A percentile compares a stretch with the other conserved stretches of the same genome.
Conservation (phyloP, 1,140 invertebrate genomes). For the Xylocopa sonorina region DNA sequence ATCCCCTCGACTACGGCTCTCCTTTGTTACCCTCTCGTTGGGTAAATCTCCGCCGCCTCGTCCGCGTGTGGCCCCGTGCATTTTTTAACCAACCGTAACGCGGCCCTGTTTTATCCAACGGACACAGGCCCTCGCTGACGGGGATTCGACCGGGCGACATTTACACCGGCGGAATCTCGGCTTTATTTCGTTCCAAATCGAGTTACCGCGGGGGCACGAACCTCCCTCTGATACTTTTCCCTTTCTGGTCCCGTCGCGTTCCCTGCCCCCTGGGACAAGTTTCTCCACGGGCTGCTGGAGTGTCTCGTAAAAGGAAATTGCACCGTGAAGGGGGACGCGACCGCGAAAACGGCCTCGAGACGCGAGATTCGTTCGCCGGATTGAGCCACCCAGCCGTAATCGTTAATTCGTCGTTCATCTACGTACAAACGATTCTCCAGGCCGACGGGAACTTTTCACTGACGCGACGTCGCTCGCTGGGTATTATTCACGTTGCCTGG, state of each 20-base stretch:
- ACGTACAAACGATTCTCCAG: slow-evolving; percentile 11
- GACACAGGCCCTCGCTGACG: background rate
- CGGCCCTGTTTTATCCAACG: background rate
- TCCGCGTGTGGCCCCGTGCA: background rate
- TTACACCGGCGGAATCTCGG: slow-evolving; percentile 27
- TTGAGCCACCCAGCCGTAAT: slow-evolving; percentile 10
- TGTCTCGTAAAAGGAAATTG: slow-evolving; percentile 53
- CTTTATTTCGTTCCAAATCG: slow-evolving; percentile 50
- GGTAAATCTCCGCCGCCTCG: background rate
- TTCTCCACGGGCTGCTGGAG: slow-evolving; percentile 22
- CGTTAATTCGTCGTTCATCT: slow-evolving; percentile 31
- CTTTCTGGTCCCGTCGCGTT: slow-evolving; percentile 28
- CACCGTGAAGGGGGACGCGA: slow-evolving; percentile 33
- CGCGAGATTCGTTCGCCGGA: slow-evolving; percentile 4
- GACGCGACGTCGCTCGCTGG: too few species aligned
- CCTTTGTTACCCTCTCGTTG: background rate
- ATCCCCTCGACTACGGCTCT: background rate
- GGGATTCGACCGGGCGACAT: slow-evolving; percentile 21
- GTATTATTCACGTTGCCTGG: too few species aligned
- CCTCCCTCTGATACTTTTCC: slow-evolving; percentile 24
- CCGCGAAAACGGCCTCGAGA: slow-evolving; percentile 12
- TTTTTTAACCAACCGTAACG: slow-evolving; percentile 33
- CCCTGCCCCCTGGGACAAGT: slow-evolving; percentile 10
- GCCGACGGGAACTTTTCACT: too few species aligned
- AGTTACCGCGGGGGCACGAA: slow-evolving; percentile 36